Base-by-base conservation (phyloP, 2,113 vertebrate genomes). In the Daphoenositta chrysoptera region DNA sequence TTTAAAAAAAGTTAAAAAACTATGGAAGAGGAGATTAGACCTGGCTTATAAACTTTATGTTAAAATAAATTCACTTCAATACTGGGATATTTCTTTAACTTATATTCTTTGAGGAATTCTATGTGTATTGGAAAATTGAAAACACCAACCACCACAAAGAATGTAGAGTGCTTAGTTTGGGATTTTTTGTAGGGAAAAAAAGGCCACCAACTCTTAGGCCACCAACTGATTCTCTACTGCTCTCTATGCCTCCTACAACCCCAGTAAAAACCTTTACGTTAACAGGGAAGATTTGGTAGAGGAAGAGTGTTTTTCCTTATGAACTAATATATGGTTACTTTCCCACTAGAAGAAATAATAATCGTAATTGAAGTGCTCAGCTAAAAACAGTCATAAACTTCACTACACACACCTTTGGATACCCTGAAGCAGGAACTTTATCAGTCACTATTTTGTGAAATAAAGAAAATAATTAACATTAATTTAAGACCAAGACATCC, bases 161-260 rank as follows among this genome's bases (percentile, higher is more conserved):
- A 58, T 42, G 6, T 2, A n/a, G 66, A 68, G 4, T 65, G 1
- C 30, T 9, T 23, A 14, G 2, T 45, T 30, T 68, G 9, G 3
- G 0, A 15, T 22, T 58, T 60, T 75, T 19, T 20, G 30, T 24
- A 24, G 11, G 11, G 2, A 21, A 35, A 39, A 26, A 83, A 45
- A 35, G 7, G 7, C 13, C 22, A 44, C 3, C 15, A 80, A 6
- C 1, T 28, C 44, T 42, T 30, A 50, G 40, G 7, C 8, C 24
- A 71, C 24, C 18, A 70, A 2, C 5, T 30, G 54, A n/a, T 2
- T 2, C 24, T 21, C 7, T 30, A 10, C 4, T 11, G 2, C 4
- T 7, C 19, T 71, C 14, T 48, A 10, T 30, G 37, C 2, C 33
- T 15, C 15, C 4, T 4, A 16, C 4, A 23, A 2, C 4, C 4